Evolutionary conservation across 2,888 invertebrate species (phyloP), one percentile per base, ranked within the genome.

Genomic region (Blastobasis lacticolella): DNA sequence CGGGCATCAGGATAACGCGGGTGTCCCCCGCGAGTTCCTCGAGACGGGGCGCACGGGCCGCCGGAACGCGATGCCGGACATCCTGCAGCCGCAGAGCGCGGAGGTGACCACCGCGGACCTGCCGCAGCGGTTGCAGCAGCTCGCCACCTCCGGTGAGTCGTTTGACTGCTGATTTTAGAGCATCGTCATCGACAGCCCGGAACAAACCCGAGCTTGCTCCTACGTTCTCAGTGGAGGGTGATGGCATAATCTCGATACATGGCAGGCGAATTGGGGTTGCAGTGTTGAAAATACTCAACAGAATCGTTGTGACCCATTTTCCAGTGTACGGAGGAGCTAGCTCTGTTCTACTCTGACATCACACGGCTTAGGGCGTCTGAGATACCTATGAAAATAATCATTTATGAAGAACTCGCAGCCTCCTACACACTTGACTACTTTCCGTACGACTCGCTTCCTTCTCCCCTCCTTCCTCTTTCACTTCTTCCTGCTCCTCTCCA

Each of bases 61-160:
- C 51, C 87, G 97, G 60, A 97, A 97, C 84, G 97, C 97, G 48
- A 88, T 97, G 88, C 94, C 95, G 1, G 94, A 96, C 75, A 95
- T 96, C 62, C 84, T 93, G 64, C 92, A 94, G 49, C 92, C 92
- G 53, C 92, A 92, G 67, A 92, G 93, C 66, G 92, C 93, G 40
- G 89, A 91, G 60, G 90, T 93, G 57, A 91, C 92, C 53, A 94
- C 94, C 4, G 93, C 94, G 6, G 94, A 95, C 73, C 89, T 97
- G 64, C 94, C 96, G 5, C 90, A 92, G 53, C 90, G 92, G 65
- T 85, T 96, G 67, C 92, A 94, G 75, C 91, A 92, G 56, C 90
- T 95, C 50, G 90, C 90, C 55, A 93, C 93, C 45, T 88, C 89
- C 51, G 92, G 93, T 82, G 67, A 78, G 74, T 66, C 5, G n/a